Percentiles rank a stretch among this genome's conserved stretches.
Evolutionary conservation across 2,797 vertebrate genomes (phyloP).

Genomic region (Capromys pilorides): DNA sequence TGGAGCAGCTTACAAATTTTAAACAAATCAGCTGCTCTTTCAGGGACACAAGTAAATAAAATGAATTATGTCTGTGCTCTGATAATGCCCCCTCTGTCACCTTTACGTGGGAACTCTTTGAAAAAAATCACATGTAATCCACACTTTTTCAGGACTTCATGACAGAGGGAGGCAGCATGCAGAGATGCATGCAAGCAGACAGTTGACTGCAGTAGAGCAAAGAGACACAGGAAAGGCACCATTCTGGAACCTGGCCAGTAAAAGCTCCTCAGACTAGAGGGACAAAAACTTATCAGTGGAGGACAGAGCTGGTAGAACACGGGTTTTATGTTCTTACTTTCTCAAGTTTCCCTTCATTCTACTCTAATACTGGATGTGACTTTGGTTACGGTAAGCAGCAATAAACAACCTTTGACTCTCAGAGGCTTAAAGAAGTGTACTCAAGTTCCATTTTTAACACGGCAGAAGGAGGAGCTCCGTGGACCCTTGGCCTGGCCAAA

Average conservation of each 20-base stretch:
- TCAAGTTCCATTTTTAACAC: not conserved
- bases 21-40: not conserved
- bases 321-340: not conserved
- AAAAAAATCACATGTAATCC: not conserved
- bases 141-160: not conserved
- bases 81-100: not conserved
- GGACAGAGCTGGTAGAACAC: not conserved
- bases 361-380: not conserved
- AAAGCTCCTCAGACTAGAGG: not conserved
- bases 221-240: not conserved
- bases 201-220: not conserved
- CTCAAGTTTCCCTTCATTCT: not conserved
- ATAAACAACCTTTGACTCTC: not conserved
- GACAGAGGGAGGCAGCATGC: not conserved
- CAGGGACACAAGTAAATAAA: not conserved
- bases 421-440: not conserved
- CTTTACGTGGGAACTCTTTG: not conserved
- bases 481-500: not conserved
- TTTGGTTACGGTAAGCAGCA: not conserved
- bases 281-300: not conserved
- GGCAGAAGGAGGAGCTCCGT: not conserved
- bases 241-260: not conserved
- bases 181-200: not conserved
- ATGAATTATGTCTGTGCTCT: not conserved
- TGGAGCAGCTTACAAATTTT: not conserved